Base-by-base conservation (phyloP, 1,140 invertebrate species). In the Adoxophyes honmai region DNA sequence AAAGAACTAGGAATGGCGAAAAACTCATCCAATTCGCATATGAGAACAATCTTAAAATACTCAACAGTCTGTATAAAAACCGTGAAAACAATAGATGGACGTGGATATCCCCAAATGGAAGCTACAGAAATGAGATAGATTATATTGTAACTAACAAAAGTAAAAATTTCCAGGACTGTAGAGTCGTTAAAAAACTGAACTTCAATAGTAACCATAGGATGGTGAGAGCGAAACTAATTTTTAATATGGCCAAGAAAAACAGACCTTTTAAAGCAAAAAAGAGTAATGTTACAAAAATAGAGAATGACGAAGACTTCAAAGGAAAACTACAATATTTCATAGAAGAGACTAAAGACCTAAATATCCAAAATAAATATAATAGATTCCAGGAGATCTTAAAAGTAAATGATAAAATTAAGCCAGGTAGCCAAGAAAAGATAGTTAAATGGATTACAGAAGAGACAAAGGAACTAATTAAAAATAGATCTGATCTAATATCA, bases 151-250 rank as follows among this genome's bases (percentile, higher is more conserved):
- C 62, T 0, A 76, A 71, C 36, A 71, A 68, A 66, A 9, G 21
- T 0, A 66, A 4, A 10, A 0, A 7, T 14, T 70, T 75, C 34
- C 68, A 36, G 8, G 70, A 73, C 15, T 66, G 62, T 13, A 36
- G 34, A 33, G 11, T 69, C 55, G 28, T 73, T 59, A 55, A 73
- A 39, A 76, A 72, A 7, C 37, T 76, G 14, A 73, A 76, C n/a
- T 71, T 76, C 14, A 76, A 73, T 35, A 73, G 66, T 10, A 65
- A 76, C 55, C 69, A 75, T 52, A 62, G 63, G 13, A 75, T 72
- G 72, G 65, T 74, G 61, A 60, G 67, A 21, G 61, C 68, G 18
- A 65, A 64, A 42, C 56, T 67, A 9, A 59, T 39, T 15, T 53
- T 48, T 61, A 57, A 11, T 2, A 8, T n/a, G n/a, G n/a, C 16